Conservation (phyloP, 2,888 invertebrate genomes). For the Mesorhabditis sp. region DNA sequence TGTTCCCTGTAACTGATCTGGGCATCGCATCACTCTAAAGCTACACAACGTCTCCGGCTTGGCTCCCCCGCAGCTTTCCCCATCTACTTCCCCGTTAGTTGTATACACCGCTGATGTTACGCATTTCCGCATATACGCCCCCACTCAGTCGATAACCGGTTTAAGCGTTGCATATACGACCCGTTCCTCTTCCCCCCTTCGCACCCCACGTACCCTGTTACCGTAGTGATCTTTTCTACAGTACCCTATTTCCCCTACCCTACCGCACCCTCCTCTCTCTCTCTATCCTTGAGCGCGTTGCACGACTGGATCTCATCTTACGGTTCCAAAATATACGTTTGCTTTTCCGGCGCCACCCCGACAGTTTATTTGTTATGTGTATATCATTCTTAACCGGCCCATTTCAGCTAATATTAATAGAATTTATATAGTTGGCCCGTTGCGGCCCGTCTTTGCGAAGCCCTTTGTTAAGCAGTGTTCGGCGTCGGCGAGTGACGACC, state of each 20-base stretch:
- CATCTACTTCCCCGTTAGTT: too few relatives aligned
- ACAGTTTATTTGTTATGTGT: background rate
- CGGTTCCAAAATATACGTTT: constrained; percentile 17
- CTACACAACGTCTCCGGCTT: too few relatives aligned
- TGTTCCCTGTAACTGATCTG: too few relatives aligned
- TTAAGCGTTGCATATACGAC: constrained; percentile 4
- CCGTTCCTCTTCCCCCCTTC: background rate
- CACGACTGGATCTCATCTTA: constrained; percentile 29
- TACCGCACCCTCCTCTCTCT: background rate
- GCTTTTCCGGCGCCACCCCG: background rate
- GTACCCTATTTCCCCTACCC: too few relatives aligned
- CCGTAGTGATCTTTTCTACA: too few relatives aligned
- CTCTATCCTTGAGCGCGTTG: constrained; percentile 2
- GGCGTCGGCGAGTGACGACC: too few relatives aligned
- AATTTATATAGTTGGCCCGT: too few relatives aligned
- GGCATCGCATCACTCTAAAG: too few relatives aligned
- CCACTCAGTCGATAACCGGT: constrained; percentile 1
- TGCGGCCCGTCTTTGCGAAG: too few relatives aligned
- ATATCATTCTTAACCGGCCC: background rate
- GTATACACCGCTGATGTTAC: background rate
- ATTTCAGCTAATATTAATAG: too few relatives aligned
- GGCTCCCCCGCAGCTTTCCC: too few relatives aligned
- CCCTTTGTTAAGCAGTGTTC: too few relatives aligned
- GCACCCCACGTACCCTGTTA: background rate
- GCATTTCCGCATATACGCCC: background rate